phyloP scores from a whole-genome alignment of 2,113 vertebrate species.

The Archilochus colubris region DNA sequence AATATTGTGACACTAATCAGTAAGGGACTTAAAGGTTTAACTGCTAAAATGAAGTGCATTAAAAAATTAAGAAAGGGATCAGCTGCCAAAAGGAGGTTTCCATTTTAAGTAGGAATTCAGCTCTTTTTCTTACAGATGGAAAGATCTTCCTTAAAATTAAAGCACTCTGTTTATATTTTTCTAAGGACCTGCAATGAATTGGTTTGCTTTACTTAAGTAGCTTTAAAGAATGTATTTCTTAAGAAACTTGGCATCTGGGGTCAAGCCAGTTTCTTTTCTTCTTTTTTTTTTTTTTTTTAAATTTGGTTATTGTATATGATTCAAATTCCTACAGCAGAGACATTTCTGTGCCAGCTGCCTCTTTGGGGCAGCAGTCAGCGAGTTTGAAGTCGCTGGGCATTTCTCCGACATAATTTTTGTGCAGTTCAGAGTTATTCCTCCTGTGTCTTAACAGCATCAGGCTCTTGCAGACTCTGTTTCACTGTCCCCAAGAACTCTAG shows the following conservation, averaged over 20 bases:
- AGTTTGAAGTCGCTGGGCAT: neutral
- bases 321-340: neutral
- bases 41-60: slow-evolving; percentile 35
- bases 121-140: neutral
- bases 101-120: neutral
- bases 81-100: neutral
- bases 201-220: neutral
- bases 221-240: slow-evolving; percentile 20
- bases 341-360: neutral
- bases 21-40: slow-evolving; percentile 49
- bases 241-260: neutral
- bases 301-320: neutral
- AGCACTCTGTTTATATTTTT: neutral
- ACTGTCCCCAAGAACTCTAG: neutral
- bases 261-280: neutral
- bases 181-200: neutral
- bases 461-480: neutral
- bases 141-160: neutral
- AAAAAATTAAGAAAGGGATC: slow-evolving; percentile 6
- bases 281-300: too few relatives aligned
- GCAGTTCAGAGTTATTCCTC: neutral
- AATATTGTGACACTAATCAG: neutral
- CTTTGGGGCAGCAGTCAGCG: neutral
- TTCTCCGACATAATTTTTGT: neutral
- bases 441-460: neutral